Base-by-base conservation (phyloP, 2,888 invertebrate species). In the Eilema sororculum region DNA sequence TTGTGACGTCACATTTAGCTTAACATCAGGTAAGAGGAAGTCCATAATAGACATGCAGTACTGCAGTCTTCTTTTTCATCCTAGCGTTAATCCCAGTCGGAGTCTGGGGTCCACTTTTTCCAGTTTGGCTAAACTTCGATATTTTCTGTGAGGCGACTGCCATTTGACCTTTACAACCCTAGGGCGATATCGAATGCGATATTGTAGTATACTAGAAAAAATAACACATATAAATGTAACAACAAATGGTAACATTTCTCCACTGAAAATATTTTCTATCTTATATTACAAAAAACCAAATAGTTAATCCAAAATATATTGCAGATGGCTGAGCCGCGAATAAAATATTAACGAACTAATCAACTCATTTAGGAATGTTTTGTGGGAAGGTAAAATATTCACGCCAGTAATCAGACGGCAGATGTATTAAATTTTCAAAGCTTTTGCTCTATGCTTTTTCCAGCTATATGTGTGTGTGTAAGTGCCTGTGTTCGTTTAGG, bases 341-440 rank as follows among this genome's bases (percentile, higher is more conserved):
- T 65, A 13, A 73, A 75, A 30, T 69, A 75, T 81, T 73, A 69
- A 78, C 68, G 58, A 75, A 71, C 33, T 73, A 75, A 78, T 78
- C 81, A 59, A 78, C 76, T 70, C 67, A 78, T 75, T 75, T 78
- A 69, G 60, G 61, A 76, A 76, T 72, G 71, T 79, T 78, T 76
- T 71, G 69, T 68, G 63, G 52, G 58, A 57, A 24, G 10, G 20
- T 79, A 59, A 66, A 79, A 79, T 79, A 81, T 81, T 79, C 69
- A 71, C 46, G 9, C 56, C 59, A 72, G 71, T 76, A 74, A 81
- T 79, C 82, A 78, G 69, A 76, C 73, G 68, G 65, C 63, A 64
- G 60, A 67, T 60, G 59, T 72, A 76, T 79, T 76, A 79, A 81
- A 78, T 66, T 75, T 81, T 78, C 81, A 81, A 10, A 25, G 68